A percentile compares a stretch with the other conserved stretches of the same genome.
Conservation (phyloP, 2,888 invertebrate genomes). For the Spisula subtruncata region DNA sequence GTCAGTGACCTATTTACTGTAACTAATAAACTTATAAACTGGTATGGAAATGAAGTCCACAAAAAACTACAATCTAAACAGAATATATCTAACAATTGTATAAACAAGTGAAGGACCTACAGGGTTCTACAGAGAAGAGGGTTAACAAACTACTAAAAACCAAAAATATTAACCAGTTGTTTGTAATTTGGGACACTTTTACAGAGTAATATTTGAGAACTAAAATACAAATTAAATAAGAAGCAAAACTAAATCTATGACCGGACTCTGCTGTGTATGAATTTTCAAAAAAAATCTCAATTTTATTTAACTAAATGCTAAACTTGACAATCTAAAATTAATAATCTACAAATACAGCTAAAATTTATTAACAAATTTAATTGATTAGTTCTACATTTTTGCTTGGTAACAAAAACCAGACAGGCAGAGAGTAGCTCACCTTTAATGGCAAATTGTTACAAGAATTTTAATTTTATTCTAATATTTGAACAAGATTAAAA, state of each 20-base stretch:
- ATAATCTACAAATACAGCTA: not conserved
- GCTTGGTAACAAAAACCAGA: not conserved
- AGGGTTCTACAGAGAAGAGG: too few relatives aligned
- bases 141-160: not conserved
- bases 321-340: not conserved
- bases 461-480: too few relatives aligned
- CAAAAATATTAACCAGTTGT: not conserved
- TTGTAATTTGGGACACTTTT: not conserved
- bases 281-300: not conserved
- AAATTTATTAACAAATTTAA: not conserved
- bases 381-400: too few relatives aligned
- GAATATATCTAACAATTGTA: too few relatives aligned
- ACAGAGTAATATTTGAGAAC: slow-evolving; percentile 21
- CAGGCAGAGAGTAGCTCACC: not conserved
- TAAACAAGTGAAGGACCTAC: too few relatives aligned
- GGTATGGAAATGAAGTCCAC: too few relatives aligned
- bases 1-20: too few relatives aligned
- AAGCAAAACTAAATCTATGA: slow-evolving; percentile 13
- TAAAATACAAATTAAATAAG: not conserved
- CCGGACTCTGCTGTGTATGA: not conserved
- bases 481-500: not conserved
- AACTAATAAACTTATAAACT: too few relatives aligned
- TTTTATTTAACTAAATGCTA: too few relatives aligned
- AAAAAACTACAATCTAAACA: too few relatives aligned
- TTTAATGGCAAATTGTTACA: not conserved